A percentile compares a stretch with the other conserved stretches of the same genome.
Evolutionary conservation across 2,113 vertebrate genomes (phyloP).

Genomic region (Apistogramma diplotaenia): DNA sequence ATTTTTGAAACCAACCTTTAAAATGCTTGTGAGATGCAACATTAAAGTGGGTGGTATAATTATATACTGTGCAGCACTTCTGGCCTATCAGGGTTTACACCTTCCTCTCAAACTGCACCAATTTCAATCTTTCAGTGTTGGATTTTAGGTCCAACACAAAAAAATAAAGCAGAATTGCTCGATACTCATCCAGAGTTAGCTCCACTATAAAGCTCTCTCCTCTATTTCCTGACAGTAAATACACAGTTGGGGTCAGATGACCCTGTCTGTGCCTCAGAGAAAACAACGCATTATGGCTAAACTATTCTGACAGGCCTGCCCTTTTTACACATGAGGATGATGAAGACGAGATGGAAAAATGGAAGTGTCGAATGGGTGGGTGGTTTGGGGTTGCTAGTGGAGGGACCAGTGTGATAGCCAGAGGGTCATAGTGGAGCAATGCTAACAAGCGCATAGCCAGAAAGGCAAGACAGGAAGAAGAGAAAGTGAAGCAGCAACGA

Average conservation of each 20-base stretch:
- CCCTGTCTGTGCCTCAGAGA: conserved; percentile 55
- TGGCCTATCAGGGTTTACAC: background rate
- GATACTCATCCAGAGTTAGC: conserved; percentile 15
- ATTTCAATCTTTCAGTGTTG: background rate
- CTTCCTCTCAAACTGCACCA: background rate
- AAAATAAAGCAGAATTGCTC: conserved; percentile 1
- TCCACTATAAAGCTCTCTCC: conserved; percentile 11
- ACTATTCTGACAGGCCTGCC: conserved; percentile 70
- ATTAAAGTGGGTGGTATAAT: background rate
- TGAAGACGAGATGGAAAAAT: conserved; percentile 23
- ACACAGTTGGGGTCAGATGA: conserved; percentile 61
- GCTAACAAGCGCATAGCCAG: conserved; percentile 23
- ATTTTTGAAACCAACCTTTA: background rate
- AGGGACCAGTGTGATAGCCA: background rate
- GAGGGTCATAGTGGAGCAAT: conserved; percentile 23
- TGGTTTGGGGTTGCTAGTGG: background rate
- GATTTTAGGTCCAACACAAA: background rate
- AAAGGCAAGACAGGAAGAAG: background rate
- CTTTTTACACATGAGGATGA: conserved; percentile 64
- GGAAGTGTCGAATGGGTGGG: background rate
- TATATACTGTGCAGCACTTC: background rate
- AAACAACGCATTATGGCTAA: conserved; percentile 64
- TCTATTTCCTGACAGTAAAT: conserved; percentile 58
- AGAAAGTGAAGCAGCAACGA: conserved; percentile 13
- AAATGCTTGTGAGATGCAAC: background rate